Evolutionary conservation across 2,888 invertebrate genomes (phyloP).

Genomic region (Aleiodes testaceus): DNA sequence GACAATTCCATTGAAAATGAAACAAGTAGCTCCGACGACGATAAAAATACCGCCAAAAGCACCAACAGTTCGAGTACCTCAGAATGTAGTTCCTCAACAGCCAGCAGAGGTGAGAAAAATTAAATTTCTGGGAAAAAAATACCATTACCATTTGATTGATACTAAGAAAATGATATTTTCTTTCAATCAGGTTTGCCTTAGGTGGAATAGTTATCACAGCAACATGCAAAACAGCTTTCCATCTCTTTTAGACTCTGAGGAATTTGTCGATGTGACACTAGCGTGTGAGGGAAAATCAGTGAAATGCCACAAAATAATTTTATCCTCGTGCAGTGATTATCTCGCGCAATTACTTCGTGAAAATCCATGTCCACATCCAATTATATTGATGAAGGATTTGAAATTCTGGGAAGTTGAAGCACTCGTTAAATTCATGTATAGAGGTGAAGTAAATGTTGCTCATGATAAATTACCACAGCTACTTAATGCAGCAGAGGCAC

Average conservation of each 20-base stretch:
- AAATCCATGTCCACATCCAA: constrained; percentile 90
- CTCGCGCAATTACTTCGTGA: constrained; percentile 86
- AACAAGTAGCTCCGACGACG: constrained; percentile 66
- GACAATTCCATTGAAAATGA: constrained; percentile 69
- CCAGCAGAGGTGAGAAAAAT: constrained; percentile 60
- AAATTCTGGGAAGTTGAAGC: constrained; percentile 89
- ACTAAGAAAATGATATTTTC: neutral
- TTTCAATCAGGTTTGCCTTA: constrained; percentile 79
- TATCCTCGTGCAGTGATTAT: constrained; percentile 90
- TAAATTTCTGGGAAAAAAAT: neutral
- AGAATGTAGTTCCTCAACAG: constrained; percentile 62
- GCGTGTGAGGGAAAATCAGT: constrained; percentile 90
- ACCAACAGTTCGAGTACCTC: constrained; percentile 52
- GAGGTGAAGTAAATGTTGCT: constrained; percentile 90
- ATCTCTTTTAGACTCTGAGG: constrained; percentile 83
- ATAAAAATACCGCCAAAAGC: constrained; percentile 65
- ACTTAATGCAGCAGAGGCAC: constrained; percentile 87
- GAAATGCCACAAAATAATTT: constrained; percentile 89
- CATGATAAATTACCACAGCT: constrained; percentile 88
- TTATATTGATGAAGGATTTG: constrained; percentile 88
- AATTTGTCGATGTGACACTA: constrained; percentile 91
- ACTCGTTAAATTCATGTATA: constrained; percentile 92
- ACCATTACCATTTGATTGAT: neutral
- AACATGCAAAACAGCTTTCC: constrained; percentile 87
- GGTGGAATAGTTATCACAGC: constrained; percentile 89